Percentiles rank a stretch among this genome's conserved stretches.
phyloP scores from a whole-genome alignment of 2,888 invertebrate species.

The Pogonocherus hispidulus region DNA sequence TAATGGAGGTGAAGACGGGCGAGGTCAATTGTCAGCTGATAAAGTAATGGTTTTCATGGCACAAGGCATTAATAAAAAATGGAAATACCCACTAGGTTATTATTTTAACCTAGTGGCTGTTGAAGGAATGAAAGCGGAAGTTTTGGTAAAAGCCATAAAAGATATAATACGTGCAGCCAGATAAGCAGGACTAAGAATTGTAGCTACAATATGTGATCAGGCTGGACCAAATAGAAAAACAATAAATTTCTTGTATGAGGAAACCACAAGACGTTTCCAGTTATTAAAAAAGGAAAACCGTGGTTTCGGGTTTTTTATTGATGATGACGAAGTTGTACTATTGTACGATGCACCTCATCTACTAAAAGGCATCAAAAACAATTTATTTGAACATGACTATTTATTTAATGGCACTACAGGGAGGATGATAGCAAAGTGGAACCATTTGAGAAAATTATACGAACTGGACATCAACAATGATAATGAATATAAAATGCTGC shows the following conservation, averaged over 20 bases:
- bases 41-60: slow-evolving; percentile 34
- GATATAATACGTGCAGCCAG: background rate
- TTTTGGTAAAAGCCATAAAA: background rate
- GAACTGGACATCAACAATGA: background rate
- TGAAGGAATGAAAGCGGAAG: slow-evolving; percentile 1
- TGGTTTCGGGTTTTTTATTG: background rate
- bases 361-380: slow-evolving; percentile 23
- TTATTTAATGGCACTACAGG: background rate
- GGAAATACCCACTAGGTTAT: slow-evolving; percentile 30
- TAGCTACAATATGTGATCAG: background rate
- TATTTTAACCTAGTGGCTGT: slow-evolving; percentile 39
- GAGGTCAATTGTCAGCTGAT: background rate
- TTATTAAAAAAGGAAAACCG: background rate
- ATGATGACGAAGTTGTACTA: slow-evolving; percentile 19
- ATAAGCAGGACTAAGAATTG: background rate
- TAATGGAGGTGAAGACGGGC: background rate
- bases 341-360: slow-evolving; percentile 30
- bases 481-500: slow-evolving; percentile 26
- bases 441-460: too few relatives aligned
- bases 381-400: slow-evolving; percentile 17
- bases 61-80: slow-evolving; percentile 19
- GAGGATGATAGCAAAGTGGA: too few relatives aligned
- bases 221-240: background rate
- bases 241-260: background rate
- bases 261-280: background rate